These are phyloP conservation scores for Anorthoa munda DNA, from an alignment of 2,888 invertebrate genomes.

Conservation along the genomic window DNA sequence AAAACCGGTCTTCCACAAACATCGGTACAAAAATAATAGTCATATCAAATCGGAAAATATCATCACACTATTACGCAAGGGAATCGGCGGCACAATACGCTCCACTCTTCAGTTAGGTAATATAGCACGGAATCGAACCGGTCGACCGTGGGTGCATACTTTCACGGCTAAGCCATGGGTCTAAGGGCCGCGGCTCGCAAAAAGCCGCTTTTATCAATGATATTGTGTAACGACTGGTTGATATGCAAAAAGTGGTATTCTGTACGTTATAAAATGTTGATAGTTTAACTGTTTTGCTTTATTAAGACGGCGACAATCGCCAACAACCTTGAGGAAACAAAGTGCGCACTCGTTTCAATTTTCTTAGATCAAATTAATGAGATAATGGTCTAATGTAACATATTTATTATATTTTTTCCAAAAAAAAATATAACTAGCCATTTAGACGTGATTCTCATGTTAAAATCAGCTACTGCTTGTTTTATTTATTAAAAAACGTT, in stretches of 20 bases:
- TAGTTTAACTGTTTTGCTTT: background rate
- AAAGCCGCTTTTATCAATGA: conserved; percentile 26
- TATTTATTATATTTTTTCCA: too few species aligned
- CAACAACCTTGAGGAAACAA: too few species aligned
- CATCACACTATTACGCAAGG: conserved; percentile 35
- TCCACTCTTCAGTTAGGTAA: conserved; percentile 41
- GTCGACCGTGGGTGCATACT: conserved; percentile 51
- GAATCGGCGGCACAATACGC: conserved; percentile 18
- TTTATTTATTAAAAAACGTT: too few species aligned
- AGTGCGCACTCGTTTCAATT: too few species aligned
- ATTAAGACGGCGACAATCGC: too few species aligned
- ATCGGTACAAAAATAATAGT: background rate
- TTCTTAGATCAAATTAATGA: too few species aligned
- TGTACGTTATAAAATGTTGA: conserved; percentile 8
- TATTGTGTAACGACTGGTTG: conserved; percentile 12
- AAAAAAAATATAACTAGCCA: too few species aligned
- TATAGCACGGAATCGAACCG: conserved; percentile 43
- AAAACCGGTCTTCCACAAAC: conserved; percentile 11
- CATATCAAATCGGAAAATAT: conserved; percentile 14
- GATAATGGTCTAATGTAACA: too few species aligned
- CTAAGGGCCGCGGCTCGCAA: conserved; percentile 18
- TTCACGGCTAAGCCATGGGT: conserved; percentile 39
- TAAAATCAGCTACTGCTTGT: too few species aligned
- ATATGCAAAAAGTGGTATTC: conserved; percentile 27
- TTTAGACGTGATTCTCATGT: too few species aligned